Base-by-base conservation (phyloP, 37 sponge, comb jelly and placozoan genomes). In the Chondrosia reniformis region DNA sequence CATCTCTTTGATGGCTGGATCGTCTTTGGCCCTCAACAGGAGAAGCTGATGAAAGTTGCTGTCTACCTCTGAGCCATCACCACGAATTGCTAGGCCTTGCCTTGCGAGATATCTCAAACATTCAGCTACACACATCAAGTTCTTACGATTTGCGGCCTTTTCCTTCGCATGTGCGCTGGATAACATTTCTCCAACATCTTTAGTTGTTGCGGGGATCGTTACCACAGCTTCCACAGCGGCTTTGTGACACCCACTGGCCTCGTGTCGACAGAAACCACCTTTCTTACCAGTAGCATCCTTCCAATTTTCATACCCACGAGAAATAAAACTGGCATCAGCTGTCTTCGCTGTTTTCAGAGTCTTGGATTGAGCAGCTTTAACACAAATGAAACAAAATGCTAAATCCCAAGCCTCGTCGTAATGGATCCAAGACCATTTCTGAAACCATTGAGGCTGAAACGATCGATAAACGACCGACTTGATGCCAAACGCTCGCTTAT, bases 361-460 rank as follows among this genome's bases (percentile, higher is more conserved):
- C 4, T 66, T 66, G 67, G 67, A 66, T 33, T 32, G 67, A 32
- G 67, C 67, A 33, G 34, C 67, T 12, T 66, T 66, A 33, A 66
- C 67, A 66, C 67, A 66, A 32, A 66, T 66, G 67, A 32, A 66
- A 66, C 67, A 66, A 32, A 66, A 66, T 32, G 34, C 67, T n/a
- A n/a, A n/a, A n/a, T n/a, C n/a, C n/a, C n/a, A 37, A 66, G 67
- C 67, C 34, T 66, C 67, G 34, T 66, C 67, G 67, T 66, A 66
- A 32, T 66, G 67, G 67, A 66, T 17, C 34, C 8, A 5, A 27
- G n/a, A n/a, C n/a, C n/a, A n/a, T n/a, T n/a, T n/a, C n/a, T n/a
- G n/a, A n/a, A n/a, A n/a, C n/a, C n/a, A n/a, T n/a, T n/a, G n/a
- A n/a, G n/a, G n/a, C n/a, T n/a, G n/a, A n/a, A n/a, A n/a, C n/a